Percentiles rank a stretch among this genome's conserved stretches.
Evolutionary conservation across 2,888 invertebrate species (phyloP).

Genomic region (Phytoseiulus persimilis): DNA sequence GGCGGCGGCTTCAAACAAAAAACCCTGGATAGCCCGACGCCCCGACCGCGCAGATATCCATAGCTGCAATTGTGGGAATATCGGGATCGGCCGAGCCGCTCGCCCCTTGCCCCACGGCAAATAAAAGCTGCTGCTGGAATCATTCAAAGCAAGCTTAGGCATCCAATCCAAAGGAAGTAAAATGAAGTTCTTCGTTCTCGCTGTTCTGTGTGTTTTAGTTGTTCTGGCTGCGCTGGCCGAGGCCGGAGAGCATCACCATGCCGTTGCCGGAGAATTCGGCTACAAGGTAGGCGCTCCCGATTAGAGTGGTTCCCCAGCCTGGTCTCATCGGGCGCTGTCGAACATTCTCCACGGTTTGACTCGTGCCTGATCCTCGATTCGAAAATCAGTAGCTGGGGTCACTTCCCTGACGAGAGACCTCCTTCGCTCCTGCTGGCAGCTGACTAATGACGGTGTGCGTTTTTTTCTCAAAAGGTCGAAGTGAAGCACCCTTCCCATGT

Average conservation of each 20-base stretch:
- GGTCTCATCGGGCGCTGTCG: neutral
- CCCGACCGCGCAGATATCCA: neutral
- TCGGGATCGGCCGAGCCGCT: neutral
- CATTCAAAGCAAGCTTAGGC: neutral
- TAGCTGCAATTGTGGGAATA: neutral
- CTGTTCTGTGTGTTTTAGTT: neutral
- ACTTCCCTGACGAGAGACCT: neutral
- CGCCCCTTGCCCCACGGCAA: neutral
- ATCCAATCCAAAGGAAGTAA: neutral
- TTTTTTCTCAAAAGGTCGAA: slow-evolving; percentile 18
- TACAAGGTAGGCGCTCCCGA: slow-evolving; percentile 8
- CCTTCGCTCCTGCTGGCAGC: neutral
- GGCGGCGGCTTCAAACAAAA: neutral
- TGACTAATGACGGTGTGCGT: neutral
- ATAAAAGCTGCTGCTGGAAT: neutral
- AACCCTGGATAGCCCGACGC: neutral
- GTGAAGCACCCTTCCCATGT: slow-evolving; percentile 33
- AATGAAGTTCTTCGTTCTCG: slow-evolving; percentile 22
- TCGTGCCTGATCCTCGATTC: neutral
- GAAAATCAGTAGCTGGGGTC: neutral
- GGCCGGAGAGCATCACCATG: slow-evolving; percentile 12
- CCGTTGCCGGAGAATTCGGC: slow-evolving; percentile 30
- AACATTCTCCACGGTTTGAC: neutral
- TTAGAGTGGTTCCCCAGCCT: neutral
- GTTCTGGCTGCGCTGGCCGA: slow-evolving; percentile 16